phyloP scores from a whole-genome alignment of 2,113 vertebrate species.

The Cinclus mexicanus region DNA sequence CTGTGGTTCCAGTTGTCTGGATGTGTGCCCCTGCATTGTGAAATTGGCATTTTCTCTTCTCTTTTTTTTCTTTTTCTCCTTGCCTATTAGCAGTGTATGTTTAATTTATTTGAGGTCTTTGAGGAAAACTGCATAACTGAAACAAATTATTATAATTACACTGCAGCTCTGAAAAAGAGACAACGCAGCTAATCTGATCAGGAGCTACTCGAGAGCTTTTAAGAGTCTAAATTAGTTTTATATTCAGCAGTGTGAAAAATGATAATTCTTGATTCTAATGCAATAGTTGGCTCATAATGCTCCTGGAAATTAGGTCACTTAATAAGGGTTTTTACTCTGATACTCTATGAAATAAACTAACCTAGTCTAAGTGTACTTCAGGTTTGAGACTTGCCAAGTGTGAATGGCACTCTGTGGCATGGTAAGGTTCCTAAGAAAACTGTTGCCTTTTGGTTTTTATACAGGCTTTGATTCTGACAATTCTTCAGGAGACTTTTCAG shows the following conservation, averaged over 20 bases:
- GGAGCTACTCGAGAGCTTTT: background rate
- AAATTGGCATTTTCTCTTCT: background rate
- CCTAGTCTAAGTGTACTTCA: background rate
- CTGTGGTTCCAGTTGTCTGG: background rate
- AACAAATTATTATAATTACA: background rate
- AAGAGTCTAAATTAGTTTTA: background rate
- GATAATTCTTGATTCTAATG: background rate
- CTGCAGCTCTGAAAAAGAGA: background rate
- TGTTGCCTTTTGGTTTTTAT: background rate
- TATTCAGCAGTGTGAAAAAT: background rate
- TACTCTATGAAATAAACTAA: background rate
- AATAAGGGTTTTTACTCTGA: background rate
- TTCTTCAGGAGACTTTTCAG: constrained; percentile 89
- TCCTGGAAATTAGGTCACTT: background rate
- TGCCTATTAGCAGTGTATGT: background rate
- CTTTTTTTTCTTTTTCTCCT: background rate
- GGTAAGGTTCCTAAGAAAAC: background rate
- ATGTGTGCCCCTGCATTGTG: background rate
- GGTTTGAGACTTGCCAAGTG: background rate
- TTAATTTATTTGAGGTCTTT: background rate
- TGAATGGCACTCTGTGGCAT: background rate
- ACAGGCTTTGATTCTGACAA: constrained; percentile 95
- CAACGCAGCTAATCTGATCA: background rate
- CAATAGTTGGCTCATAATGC: background rate
- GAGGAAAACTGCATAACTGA: background rate